Percentiles rank a stretch among this genome's conserved stretches.
These are phyloP conservation scores for Gambusia affinis DNA, from an alignment of 2,113 vertebrate genomes.

Conservation along the genomic window DNA sequence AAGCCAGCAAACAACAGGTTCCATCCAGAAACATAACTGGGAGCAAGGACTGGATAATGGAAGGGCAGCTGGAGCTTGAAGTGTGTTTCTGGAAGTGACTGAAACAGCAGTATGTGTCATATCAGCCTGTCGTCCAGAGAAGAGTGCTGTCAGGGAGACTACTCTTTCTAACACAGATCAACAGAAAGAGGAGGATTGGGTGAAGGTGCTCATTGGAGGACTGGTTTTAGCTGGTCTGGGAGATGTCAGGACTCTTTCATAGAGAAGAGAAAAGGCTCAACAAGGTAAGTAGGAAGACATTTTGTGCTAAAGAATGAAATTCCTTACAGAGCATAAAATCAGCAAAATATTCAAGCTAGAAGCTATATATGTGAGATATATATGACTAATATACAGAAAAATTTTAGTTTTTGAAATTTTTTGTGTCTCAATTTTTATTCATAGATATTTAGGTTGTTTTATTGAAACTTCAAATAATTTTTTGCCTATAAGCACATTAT, in stretches of 20 bases:
- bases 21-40: conserved; percentile 42
- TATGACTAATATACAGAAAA: too few species aligned
- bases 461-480: too few species aligned
- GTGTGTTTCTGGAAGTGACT: conserved; percentile 27
- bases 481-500: too few species aligned
- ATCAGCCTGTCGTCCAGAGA: conserved; percentile 33
- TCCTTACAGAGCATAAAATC: too few species aligned
- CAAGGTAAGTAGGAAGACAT: neutral
- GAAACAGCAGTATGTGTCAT: conserved; percentile 39
- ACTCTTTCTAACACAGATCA: conserved; percentile 22
- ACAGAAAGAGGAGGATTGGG: conserved; percentile 19
- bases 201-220: conserved; percentile 2
- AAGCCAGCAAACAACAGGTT: conserved; percentile 50
- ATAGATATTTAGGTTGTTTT: too few species aligned
- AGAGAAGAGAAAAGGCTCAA: neutral
- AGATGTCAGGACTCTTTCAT: conserved; percentile 22
- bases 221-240: conserved; percentile 27
- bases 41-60: conserved; percentile 31
- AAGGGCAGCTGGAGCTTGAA: conserved; percentile 27
- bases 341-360: too few species aligned
- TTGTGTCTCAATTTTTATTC: too few species aligned
- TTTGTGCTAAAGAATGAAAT: too few species aligned
- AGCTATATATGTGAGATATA: too few species aligned
- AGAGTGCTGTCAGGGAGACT: conserved; percentile 30
- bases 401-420: too few species aligned